phyloP scores from a whole-genome alignment of 1,140 invertebrate genomes.

The Diorhabda elongata region DNA sequence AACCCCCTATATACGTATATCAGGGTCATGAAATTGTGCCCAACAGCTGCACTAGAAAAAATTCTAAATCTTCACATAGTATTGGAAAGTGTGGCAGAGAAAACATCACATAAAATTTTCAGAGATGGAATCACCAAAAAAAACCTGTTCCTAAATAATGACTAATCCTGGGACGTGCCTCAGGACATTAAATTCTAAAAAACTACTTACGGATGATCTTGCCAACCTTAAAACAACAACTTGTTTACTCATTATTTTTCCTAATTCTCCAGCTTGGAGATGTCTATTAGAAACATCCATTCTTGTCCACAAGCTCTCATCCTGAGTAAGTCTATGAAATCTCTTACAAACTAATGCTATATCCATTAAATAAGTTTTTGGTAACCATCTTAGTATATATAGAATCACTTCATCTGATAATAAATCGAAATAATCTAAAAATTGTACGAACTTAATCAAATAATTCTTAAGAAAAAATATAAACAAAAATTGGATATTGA shows the following conservation, averaged over 20 bases:
- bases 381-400: conserved; percentile 76
- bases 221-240: conserved; percentile 71
- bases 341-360: conserved; percentile 66
- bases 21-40: too few species aligned
- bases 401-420: conserved; percentile 80
- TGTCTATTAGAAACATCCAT: conserved; percentile 72
- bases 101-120: too few species aligned
- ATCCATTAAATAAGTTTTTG: conserved; percentile 68
- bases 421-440: conserved; percentile 56
- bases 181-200: too few species aligned
- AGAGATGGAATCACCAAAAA: too few species aligned
- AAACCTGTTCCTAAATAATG: too few species aligned
- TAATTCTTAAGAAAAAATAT: not conserved
- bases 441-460: not conserved
- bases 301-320: conserved; percentile 79
- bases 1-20: too few species aligned
- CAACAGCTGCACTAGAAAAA: too few species aligned
- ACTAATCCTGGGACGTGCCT: too few species aligned
- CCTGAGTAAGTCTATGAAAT: conserved; percentile 67
- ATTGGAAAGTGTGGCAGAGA: too few species aligned
- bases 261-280: conserved; percentile 62
- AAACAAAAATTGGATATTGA: too few species aligned
- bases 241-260: conserved; percentile 66
- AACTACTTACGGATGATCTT: conserved; percentile 18
- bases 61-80: too few species aligned